Conservation (phyloP, 2,113 vertebrate genomes). For the Cavia porcellus region DNA sequence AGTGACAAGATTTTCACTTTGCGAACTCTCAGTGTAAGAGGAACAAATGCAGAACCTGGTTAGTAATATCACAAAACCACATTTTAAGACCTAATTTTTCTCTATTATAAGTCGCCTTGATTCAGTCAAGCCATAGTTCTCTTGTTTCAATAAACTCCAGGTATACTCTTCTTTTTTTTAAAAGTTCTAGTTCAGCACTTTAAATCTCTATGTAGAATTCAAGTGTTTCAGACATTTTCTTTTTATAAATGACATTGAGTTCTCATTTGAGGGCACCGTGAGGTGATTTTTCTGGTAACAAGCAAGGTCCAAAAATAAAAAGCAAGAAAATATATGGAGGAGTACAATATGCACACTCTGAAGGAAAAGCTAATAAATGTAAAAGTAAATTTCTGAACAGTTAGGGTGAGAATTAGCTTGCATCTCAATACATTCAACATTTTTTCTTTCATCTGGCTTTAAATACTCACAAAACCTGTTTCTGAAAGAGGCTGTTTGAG, state of each 20-base stretch:
- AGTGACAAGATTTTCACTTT: neutral
- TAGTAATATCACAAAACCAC: neutral
- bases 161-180: neutral
- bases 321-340: too few species aligned
- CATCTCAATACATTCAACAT: neutral
- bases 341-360: too few species aligned
- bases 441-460: neutral
- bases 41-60: neutral
- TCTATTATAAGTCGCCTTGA: neutral
- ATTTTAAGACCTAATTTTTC: neutral
- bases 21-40: neutral
- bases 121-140: neutral
- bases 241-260: conserved; percentile 90
- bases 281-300: conserved; percentile 89
- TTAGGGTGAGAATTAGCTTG: neutral
- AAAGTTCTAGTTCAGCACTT: conserved; percentile 12
- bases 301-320: conserved; percentile 61
- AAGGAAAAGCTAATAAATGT: neutral
- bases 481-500: conserved; percentile 5
- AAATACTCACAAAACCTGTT: neutral
- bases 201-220: conserved; percentile 88
- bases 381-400: neutral
- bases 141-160: neutral
- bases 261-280: conserved; percentile 84
- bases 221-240: conserved; percentile 90